A percentile compares a stretch with the other conserved stretches of the same genome.
phyloP scores from a whole-genome alignment of 2,113 vertebrate genomes.

The Nycticebus coucang region DNA sequence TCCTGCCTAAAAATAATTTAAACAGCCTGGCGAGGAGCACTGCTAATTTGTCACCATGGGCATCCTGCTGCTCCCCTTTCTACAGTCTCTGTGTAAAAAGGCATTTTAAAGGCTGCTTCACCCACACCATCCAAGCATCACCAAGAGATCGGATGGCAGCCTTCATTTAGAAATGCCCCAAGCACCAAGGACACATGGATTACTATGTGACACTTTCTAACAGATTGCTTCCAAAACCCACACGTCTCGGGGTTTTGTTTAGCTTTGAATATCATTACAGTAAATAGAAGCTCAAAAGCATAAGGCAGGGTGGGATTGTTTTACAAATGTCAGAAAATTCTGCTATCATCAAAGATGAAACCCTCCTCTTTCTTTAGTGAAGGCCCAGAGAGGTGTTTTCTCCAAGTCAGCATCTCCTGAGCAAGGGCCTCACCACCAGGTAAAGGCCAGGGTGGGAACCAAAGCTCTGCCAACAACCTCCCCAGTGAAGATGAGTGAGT shows the following conservation, averaged over 20 bases:
- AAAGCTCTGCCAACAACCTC: background rate
- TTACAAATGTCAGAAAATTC: constrained; percentile 1
- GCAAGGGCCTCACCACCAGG: background rate
- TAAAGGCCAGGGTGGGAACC: background rate
- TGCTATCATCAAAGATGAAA: background rate
- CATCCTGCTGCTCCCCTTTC: constrained; percentile 75
- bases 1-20: constrained; percentile 84
- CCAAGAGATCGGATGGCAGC: constrained; percentile 58
- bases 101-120: constrained; percentile 75
- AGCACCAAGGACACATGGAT: background rate
- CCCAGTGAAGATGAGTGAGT: background rate
- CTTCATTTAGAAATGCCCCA: constrained; percentile 11
- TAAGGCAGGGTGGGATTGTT: background rate
- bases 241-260: background rate
- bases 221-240: background rate
- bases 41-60: constrained; percentile 74
- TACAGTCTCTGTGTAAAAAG: constrained; percentile 71
- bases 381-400: background rate
- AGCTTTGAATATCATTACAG: background rate
- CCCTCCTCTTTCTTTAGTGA: background rate
- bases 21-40: constrained; percentile 74
- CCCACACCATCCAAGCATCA: constrained; percentile 66
- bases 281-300: background rate
- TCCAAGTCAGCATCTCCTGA: background rate
- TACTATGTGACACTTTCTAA: background rate